Evolutionary conservation across 1,140 invertebrate genomes (phyloP).

Genomic region (Drosophila oshimai): DNA sequence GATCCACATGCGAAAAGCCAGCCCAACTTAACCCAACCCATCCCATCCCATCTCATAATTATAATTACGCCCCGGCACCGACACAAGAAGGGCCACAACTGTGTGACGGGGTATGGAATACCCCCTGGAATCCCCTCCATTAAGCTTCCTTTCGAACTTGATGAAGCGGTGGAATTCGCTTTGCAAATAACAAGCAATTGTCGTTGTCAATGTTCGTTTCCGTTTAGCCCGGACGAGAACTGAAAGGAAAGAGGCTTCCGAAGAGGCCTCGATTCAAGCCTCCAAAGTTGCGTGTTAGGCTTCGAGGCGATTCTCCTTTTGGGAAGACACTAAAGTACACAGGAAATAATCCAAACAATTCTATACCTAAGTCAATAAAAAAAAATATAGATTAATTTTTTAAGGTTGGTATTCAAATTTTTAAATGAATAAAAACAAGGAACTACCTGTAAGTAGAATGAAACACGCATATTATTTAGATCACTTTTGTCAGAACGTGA

Average conservation of each 20-base stretch:
- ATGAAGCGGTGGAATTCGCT: slow-evolving; percentile 72
- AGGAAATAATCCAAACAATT: not conserved
- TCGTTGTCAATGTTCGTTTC: slow-evolving; percentile 81
- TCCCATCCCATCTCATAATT: slow-evolving; percentile 65
- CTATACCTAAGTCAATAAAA: no score
- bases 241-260: slow-evolving; percentile 1
- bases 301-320: slow-evolving; percentile 9
- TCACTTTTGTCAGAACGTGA: no score
- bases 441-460: no score
- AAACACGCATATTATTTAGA: no score
- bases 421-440: no score
- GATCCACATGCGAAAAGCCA: slow-evolving; percentile 2
- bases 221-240: slow-evolving; percentile 41
- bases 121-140: not conserved
- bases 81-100: slow-evolving; percentile 26
- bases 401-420: no score
- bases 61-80: slow-evolving; percentile 63
- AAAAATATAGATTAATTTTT: no score
- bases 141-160: slow-evolving; percentile 37
- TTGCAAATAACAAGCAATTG: slow-evolving; percentile 81
- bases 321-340: not conserved
- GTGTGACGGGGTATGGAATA: not conserved
- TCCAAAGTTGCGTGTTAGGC: slow-evolving; percentile 43
- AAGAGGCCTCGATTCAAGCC: slow-evolving; percentile 1
- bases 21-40: slow-evolving; percentile 2